A percentile compares a stretch with the other conserved stretches of the same genome.
Evolutionary conservation across 2,888 invertebrate genomes (phyloP).

Genomic region (Drosophila fulvimacula): DNA sequence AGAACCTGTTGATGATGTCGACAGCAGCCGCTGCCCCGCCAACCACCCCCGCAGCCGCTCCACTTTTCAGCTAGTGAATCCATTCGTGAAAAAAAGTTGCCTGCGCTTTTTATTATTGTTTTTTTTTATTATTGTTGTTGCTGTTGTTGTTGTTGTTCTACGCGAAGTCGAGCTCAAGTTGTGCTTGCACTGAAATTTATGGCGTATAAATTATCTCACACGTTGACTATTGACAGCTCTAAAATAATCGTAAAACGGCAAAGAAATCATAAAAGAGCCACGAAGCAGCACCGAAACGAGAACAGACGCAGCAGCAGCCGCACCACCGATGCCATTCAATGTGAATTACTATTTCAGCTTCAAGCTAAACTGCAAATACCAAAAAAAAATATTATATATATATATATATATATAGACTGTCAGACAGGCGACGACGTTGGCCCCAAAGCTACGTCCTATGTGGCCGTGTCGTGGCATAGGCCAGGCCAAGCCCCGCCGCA

Average conservation of each 20-base stretch:
- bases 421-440: conserved; percentile 73
- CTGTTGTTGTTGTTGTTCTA: conserved; percentile 12
- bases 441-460: conserved; percentile 59
- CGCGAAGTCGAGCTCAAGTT: conserved; percentile 37
- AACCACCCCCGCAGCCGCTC: not conserved
- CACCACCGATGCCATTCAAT: conserved; percentile 61
- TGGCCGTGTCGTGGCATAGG: conserved; percentile 58
- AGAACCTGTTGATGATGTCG: conserved; percentile 59
- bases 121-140: not conserved
- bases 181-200: conserved; percentile 79
- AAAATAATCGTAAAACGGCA: conserved; percentile 79
- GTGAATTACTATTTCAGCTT: conserved; percentile 79
- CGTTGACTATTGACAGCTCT: conserved; percentile 82
- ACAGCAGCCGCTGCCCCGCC: conserved; percentile 18
- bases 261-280: conserved; percentile 76
- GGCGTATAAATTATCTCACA: conserved; percentile 82
- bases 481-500: conserved; percentile 19
- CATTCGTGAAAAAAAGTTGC: conserved; percentile 48
- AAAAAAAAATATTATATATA: conserved; percentile 7
- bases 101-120: conserved; percentile 51
- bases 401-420: conserved; percentile 27
- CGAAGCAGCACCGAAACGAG: conserved; percentile 48
- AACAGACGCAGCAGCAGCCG: conserved; percentile 30
- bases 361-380: conserved; percentile 55
- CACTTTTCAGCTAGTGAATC: conserved; percentile 30